Evolutionary conservation across 2,797 vertebrate species (phyloP), one percentile per base, ranked within the genome.

Genomic region (Cryptoblepharus egeriae): DNA sequence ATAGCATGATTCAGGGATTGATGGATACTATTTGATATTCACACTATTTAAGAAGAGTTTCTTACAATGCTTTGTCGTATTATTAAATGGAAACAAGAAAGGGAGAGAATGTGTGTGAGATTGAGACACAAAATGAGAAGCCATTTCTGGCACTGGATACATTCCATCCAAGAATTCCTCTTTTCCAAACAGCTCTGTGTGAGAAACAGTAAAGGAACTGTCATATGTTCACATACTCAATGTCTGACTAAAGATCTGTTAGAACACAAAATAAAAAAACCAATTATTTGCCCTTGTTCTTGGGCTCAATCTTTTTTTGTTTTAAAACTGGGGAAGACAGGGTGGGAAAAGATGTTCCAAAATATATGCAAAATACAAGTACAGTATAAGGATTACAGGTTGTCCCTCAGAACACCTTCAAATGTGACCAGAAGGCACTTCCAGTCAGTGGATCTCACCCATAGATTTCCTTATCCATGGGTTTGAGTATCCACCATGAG

Each of bases 1-100:
- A 94, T 91, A 97, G 97, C 97, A 98, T 96, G 92, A 97, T 96
- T 97, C 95, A 95, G 96, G 96, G 96, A 96, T 88, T 95, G 93
- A 95, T 90, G 93, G 94, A 91, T 95, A 94, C 88, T 94, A 89
- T 94, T 95, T 95, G 92, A 94, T 96, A 95, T 88, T 95, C 91
- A 90, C 89, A 90, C 87, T 88, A 89, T 55, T 91, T 92, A 89
- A 89, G 87, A 81, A 80, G 75, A 37, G 88, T 92, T 95, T 93
- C 89, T 89, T 95, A 91, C 81, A 91, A 88, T 90, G 79, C 84
- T 93, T 95, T 95, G 81, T 94, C 90, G 91, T 90, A 92, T 87
- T 89, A 89, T 83, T 80, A 61, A 90, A 87, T 61, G 85, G 77
- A 85, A 90, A 67, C 4, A 79, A 78, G 24, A 55, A 60, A 78